A percentile compares a stretch with the other conserved stretches of the same genome.
Conservation (phyloP, 2,797 vertebrate species). For the Semaprochilodus insignis region DNA sequence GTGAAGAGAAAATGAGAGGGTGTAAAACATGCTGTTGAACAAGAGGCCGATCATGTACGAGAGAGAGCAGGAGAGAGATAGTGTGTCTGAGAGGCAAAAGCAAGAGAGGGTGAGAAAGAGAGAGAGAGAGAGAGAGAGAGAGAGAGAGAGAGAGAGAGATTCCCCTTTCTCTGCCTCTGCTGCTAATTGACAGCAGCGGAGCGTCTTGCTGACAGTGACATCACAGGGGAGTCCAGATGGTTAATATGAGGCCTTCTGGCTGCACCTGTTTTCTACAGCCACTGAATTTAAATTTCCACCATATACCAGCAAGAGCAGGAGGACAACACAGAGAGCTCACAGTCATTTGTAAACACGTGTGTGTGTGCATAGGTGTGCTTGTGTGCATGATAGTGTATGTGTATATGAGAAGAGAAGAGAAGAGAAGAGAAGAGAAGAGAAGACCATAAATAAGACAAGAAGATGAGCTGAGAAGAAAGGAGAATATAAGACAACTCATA, state of each 20-base stretch:
- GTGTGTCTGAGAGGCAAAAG: conserved; percentile 38
- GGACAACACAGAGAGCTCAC: conserved; percentile 29
- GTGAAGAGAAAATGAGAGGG: conserved; percentile 40
- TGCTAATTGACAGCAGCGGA: conserved; percentile 65
- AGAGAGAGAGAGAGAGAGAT: conserved; percentile 47
- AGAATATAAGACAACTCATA: background rate
- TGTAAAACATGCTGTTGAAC: conserved; percentile 48
- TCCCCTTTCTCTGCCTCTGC: conserved; percentile 50
- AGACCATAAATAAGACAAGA: background rate
- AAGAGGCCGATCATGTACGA: conserved; percentile 32
- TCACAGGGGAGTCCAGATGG: conserved; percentile 64
- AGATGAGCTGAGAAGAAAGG: background rate
- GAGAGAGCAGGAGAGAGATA: conserved; percentile 34
- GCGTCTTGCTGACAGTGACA: conserved; percentile 60
- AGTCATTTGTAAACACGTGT: conserved; percentile 53
- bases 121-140: conserved; percentile 21
- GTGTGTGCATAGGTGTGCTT: conserved; percentile 30
- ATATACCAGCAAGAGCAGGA: conserved; percentile 39
- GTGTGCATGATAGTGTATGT: background rate
- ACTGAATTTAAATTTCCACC: conserved; percentile 56
- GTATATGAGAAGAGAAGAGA: conserved; percentile 9
- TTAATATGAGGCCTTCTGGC: conserved; percentile 61
- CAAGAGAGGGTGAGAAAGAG: conserved; percentile 20
- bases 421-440: conserved; percentile 10
- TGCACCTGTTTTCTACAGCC: conserved; percentile 64